These are phyloP conservation scores for Melanotaenia maccullochi DNA, from an alignment of 2,797 vertebrate species.

Conservation along the genomic window DNA sequence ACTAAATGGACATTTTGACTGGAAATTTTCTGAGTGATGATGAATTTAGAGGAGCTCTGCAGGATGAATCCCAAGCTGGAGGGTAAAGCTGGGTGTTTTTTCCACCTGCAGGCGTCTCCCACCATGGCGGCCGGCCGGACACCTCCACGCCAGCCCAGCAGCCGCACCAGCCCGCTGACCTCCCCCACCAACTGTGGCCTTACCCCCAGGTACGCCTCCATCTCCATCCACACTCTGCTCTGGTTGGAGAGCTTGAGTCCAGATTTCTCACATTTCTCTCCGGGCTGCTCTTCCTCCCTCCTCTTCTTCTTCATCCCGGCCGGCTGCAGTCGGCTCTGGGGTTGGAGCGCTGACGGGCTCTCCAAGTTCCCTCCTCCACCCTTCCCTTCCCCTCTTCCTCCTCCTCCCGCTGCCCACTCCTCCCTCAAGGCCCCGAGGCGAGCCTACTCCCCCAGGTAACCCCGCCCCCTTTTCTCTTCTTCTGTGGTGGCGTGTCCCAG, in stretches of 20 bases:
- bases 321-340: constrained; percentile 88
- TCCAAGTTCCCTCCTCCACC: constrained; percentile 78
- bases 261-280: background rate
- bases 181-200: constrained; percentile 94
- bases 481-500: background rate
- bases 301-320: constrained; percentile 7
- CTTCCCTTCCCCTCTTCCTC: constrained; percentile 62
- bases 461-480: constrained; percentile 17
- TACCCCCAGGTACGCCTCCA: constrained; percentile 88
- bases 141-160: constrained; percentile 87
- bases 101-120: constrained; percentile 85
- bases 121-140: constrained; percentile 88
- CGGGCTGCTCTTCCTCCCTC: background rate
- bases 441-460: constrained; percentile 95
- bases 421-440: constrained; percentile 89
- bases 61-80: no score
- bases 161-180: constrained; percentile 92
- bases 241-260: background rate
- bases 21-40: no score
- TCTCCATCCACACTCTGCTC: background rate
- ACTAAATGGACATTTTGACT: no score
- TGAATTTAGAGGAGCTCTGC: no score
- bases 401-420: constrained; percentile 62
- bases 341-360: constrained; percentile 90
- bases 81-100: no score